A percentile compares a stretch with the other conserved stretches of the same genome.
These are phyloP conservation scores for Petroica traversi DNA, from an alignment of 2,113 vertebrate genomes.

Conservation along the genomic window DNA sequence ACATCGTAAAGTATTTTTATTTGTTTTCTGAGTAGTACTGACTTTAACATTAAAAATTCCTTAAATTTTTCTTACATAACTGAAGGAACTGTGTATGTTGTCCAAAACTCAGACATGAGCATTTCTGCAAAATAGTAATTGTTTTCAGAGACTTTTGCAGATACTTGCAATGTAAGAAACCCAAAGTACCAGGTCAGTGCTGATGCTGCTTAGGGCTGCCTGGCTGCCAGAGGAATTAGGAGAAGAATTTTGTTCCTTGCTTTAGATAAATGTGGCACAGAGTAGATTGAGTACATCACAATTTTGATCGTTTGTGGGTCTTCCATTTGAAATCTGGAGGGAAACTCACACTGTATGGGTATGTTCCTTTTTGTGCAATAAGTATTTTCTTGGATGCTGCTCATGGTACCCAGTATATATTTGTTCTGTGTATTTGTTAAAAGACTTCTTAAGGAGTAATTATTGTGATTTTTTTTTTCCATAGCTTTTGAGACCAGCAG, in stretches of 20 bases:
- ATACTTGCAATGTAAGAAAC: background rate
- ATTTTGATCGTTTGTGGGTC: background rate
- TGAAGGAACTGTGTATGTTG: background rate
- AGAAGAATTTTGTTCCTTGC: background rate
- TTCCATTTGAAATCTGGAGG: background rate
- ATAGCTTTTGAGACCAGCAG: slow-evolving; percentile 89
- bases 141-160: background rate
- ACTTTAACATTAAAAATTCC: background rate
- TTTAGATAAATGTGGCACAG: background rate
- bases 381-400: background rate
- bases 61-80: background rate
- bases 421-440: background rate
- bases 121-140: background rate
- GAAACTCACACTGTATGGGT: background rate
- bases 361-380: background rate
- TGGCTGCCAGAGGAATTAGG: background rate
- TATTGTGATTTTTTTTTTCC: background rate
- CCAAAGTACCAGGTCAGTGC: background rate
- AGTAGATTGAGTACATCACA: background rate
- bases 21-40: background rate
- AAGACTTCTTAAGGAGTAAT: background rate
- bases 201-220: background rate
- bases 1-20: background rate
- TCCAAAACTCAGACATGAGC: background rate
- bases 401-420: background rate